These are phyloP conservation scores for Diadumene lineata DNA, from an alignment of 92 coral and sea anemone species.

Conservation along the genomic window DNA sequence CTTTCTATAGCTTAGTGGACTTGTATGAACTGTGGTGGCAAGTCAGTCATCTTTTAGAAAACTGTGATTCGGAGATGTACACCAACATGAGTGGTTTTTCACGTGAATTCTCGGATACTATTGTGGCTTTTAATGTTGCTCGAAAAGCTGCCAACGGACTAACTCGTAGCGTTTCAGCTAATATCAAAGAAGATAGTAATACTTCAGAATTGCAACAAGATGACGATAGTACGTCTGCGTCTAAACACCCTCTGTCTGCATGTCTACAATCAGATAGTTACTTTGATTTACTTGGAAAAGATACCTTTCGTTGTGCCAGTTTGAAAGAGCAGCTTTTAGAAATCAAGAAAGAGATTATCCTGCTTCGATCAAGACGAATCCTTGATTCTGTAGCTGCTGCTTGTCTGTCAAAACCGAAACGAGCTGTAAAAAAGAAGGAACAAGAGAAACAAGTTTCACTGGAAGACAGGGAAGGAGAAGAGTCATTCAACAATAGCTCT, in stretches of 20 bases:
- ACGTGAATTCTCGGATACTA: neutral
- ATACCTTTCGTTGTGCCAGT: slow-evolving; percentile 26
- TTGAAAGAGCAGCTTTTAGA: slow-evolving; percentile 51
- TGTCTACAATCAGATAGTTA: neutral
- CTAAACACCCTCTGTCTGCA: neutral
- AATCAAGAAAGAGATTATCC: slow-evolving; percentile 42
- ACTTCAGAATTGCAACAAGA: neutral
- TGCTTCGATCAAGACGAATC: slow-evolving; percentile 40
- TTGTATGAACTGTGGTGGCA: slow-evolving; percentile 73
- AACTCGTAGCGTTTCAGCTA: neutral
- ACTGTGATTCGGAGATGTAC: neutral
- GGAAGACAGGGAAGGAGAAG: neutral
- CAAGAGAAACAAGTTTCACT: neutral
- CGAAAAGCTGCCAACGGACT: neutral
- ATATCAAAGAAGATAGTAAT: neutral
- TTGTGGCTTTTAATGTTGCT: neutral
- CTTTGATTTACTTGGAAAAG: slow-evolving; percentile 33
- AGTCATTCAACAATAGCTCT: neutral
- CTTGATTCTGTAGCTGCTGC: slow-evolving; percentile 43
- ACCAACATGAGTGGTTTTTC: neutral
- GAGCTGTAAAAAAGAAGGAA: slow-evolving; percentile 18
- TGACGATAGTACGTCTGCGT: neutral
- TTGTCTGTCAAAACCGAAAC: slow-evolving; percentile 26
- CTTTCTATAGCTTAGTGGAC: slow-evolving; percentile 48
- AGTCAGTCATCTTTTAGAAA: slow-evolving; percentile 36